Base-by-base conservation (phyloP, 2,797 vertebrate genomes). In the Malurus leucopterus region DNA sequence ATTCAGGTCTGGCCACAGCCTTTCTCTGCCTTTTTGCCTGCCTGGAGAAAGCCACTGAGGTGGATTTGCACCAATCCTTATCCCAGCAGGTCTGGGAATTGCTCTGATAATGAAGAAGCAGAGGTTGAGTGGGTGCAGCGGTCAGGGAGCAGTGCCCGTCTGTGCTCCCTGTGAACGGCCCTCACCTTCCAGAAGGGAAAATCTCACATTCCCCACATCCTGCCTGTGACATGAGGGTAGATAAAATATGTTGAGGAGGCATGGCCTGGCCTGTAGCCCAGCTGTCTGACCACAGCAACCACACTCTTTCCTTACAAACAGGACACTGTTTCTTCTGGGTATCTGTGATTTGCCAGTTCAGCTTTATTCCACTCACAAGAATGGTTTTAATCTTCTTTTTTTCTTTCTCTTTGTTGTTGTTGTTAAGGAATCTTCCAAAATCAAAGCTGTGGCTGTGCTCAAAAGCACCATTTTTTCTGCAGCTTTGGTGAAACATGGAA, bases 211-310 rank as follows among this genome's bases (percentile, higher is more conserved):
- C 24, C 43, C 67, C 82, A 88, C 79, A 89, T 87, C 93, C 90
- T 93, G 91, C 63, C 82, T 78, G 53, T 81, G 84, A 54, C 82
- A 75, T 46, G 51, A 81, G 70, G 70, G 69, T 89, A 87, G 76
- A 81, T 86, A 91, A 93, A 95, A 91, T 91, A 91, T 75, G 57
- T 69, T 89, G 85, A 78, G 90, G 83, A 94, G 87, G 70, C 89
- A 87, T 63, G 88, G 89, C 36, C 86, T 95, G 91, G 94, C 88
- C 67, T 59, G 34, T 32, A 75, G 90, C 86, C 94, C 36, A 0
- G 38, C 55, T 95, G 91, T 90, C 93, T 92, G 79, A 89, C 91
- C 93, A 89, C 82, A 85, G 59, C 19, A 92, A 91, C 88, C 90
- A 1, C 76, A 59, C 75, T 90, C 47, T 85, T 90, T 85, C 90